Conservation (phyloP, 2,797 vertebrate genomes). For the Ispidina picta region DNA sequence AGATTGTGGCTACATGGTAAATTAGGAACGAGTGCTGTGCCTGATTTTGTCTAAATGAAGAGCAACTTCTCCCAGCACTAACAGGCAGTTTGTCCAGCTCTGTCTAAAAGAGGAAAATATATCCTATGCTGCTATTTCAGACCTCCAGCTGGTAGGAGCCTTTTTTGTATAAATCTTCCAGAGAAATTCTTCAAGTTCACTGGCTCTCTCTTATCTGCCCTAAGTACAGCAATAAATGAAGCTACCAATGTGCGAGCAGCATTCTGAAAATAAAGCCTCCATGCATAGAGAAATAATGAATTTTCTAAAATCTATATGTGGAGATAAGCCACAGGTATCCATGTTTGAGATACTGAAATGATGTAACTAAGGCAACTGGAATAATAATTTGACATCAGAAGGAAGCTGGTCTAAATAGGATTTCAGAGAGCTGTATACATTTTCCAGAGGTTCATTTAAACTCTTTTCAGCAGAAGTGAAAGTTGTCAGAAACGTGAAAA, state of each 20-base stretch:
- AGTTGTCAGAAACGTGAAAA: background rate
- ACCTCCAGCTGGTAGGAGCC: background rate
- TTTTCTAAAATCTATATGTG: slow-evolving; percentile 35
- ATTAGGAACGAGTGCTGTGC: background rate
- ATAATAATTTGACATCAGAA: slow-evolving; percentile 48
- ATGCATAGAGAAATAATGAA: background rate
- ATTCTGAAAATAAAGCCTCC: slow-evolving; percentile 22
- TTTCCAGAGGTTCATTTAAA: slow-evolving; percentile 44
- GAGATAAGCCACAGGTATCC: slow-evolving; percentile 34
- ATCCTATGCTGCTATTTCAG: background rate
- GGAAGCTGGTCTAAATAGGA: slow-evolving; percentile 1
- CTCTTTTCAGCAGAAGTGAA: slow-evolving; percentile 11
- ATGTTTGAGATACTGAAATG: slow-evolving; percentile 36
- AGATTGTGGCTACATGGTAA: background rate
- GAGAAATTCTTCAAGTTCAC: background rate
- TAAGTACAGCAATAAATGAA: slow-evolving; percentile 31
- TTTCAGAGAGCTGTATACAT: slow-evolving; percentile 5
- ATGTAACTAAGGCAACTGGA: slow-evolving; percentile 60
- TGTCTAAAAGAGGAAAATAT: background rate
- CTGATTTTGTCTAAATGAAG: background rate
- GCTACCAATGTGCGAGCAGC: background rate
- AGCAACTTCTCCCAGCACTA: background rate
- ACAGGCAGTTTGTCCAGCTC: background rate
- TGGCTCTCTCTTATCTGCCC: background rate
- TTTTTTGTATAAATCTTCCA: background rate